Conservation (phyloP, 2,113 vertebrate genomes). For the Corythoichthys intestinalis region DNA sequence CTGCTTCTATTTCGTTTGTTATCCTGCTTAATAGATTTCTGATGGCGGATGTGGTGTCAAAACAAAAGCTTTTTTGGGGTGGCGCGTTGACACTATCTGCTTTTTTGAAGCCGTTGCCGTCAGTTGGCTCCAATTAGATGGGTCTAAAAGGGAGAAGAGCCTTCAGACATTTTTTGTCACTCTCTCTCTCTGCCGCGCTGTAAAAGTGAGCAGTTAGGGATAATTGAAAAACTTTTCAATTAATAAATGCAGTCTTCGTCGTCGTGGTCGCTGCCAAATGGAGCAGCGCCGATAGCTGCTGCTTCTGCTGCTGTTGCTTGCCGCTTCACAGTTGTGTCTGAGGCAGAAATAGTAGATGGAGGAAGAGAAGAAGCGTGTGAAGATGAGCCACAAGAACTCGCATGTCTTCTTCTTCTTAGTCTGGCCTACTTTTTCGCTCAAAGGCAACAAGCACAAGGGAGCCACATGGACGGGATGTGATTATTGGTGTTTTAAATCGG, state of each 20-base stretch:
- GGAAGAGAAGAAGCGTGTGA: constrained; percentile 13
- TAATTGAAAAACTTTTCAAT: constrained; percentile 58
- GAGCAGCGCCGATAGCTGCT: constrained; percentile 14
- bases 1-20: no score
- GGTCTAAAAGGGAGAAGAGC: background rate
- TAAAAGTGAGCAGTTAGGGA: constrained; percentile 17
- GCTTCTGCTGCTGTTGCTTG: background rate
- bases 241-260: constrained; percentile 28
- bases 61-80: background rate
- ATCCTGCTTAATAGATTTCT: background rate
- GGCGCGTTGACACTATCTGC: background rate
- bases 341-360: background rate
- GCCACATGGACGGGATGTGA: background rate
- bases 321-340: constrained; percentile 40
- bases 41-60: background rate
- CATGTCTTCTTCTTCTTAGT: background rate
- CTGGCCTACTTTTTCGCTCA: constrained; percentile 1
- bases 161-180: background rate
- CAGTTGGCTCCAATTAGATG: background rate
- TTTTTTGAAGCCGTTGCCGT: background rate
- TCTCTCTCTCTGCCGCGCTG: background rate
- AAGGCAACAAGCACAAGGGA: background rate
- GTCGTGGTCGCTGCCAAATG: constrained; percentile 19
- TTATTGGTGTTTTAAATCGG: background rate
- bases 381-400: constrained; percentile 41